Evolutionary conservation across 1,140 invertebrate genomes (phyloP).

Genomic region (Adelges cooleyi): DNA sequence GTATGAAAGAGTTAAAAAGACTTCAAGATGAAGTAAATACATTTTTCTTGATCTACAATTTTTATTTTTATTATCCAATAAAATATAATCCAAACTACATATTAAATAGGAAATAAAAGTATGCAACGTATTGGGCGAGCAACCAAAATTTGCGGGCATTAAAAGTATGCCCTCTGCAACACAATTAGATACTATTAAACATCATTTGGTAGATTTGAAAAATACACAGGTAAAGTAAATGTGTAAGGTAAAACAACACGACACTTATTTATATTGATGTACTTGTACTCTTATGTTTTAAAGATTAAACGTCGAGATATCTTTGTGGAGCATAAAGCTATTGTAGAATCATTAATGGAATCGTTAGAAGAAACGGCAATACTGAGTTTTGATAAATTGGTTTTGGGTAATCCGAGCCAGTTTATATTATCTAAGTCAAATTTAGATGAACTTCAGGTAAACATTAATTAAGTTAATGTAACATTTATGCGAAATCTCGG

Average conservation of each 20-base stretch:
- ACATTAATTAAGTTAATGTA: background rate
- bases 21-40: conserved; percentile 14
- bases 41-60: too few relatives aligned
- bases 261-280: too few relatives aligned
- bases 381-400: conserved; percentile 11
- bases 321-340: conserved; percentile 6
- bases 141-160: background rate
- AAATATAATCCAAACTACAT: background rate
- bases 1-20: background rate
- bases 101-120: conserved; percentile 12
- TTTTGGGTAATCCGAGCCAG: background rate
- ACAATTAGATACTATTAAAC: background rate
- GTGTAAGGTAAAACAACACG: too few relatives aligned
- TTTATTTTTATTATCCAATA: background rate
- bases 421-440: conserved; percentile 15
- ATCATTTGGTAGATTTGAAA: conserved; percentile 4
- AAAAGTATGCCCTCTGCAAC: conserved; percentile 7
- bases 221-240: conserved; percentile 4
- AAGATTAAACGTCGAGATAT: conserved; percentile 3
- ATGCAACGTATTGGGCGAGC: conserved; percentile 10
- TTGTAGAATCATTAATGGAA: background rate
- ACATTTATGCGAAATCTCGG: too few relatives aligned
- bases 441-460: conserved; percentile 15
- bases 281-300: too few relatives aligned
- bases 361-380: background rate